These are phyloP conservation scores for Metopia argyrocephala DNA, from an alignment of 2,888 invertebrate species.

Conservation along the genomic window DNA sequence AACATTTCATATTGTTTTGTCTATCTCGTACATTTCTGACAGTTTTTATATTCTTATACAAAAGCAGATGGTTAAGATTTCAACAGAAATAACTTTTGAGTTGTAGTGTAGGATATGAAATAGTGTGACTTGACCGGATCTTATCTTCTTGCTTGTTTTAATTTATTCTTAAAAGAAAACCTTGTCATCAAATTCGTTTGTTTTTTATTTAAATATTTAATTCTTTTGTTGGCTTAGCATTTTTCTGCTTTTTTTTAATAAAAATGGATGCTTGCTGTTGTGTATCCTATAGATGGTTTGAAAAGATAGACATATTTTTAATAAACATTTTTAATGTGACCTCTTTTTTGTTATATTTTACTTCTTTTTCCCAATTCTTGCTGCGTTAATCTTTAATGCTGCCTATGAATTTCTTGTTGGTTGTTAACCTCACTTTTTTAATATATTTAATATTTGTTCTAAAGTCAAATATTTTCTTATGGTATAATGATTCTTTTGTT, in stretches of 20 bases:
- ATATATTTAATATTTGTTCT: slow-evolving; percentile 6
- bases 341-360: slow-evolving; percentile 20
- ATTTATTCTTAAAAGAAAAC: not conserved
- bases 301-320: slow-evolving; percentile 33
- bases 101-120: no score
- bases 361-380: slow-evolving; percentile 11
- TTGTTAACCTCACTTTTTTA: slow-evolving; percentile 4
- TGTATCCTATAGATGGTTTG: not conserved
- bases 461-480: slow-evolving; percentile 39
- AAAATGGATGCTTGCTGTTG: no score
- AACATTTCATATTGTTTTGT: slow-evolving; percentile 29
- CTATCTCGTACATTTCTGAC: not conserved
- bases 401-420: slow-evolving; percentile 15
- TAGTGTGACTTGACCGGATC: no score
- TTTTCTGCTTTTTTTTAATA: not conserved
- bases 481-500: slow-evolving; percentile 47
- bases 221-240: not conserved
- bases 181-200: slow-evolving; percentile 23
- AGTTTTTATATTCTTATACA: slow-evolving; percentile 9
- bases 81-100: no score
- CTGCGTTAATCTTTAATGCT: slow-evolving; percentile 33
- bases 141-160: no score
- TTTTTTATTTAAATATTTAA: not conserved
- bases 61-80: no score
- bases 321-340: slow-evolving; percentile 50